Conservation (phyloP, 2,113 vertebrate genomes). For the Chloropsis cyanopogon region DNA sequence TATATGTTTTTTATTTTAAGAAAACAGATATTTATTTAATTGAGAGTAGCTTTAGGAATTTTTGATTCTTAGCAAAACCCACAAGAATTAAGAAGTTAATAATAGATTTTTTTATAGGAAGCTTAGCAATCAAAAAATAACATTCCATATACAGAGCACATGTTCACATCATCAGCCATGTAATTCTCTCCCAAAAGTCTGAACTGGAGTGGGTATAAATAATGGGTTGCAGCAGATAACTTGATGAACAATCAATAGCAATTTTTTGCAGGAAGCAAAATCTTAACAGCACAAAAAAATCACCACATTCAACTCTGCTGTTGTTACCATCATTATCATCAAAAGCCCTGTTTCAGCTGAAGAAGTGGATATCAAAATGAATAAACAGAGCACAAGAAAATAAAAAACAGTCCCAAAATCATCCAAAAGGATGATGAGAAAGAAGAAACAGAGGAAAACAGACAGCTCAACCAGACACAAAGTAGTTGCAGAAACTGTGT, state of each 20-base stretch:
- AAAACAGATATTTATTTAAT: neutral
- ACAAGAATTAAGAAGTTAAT: neutral
- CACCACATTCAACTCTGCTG: neutral
- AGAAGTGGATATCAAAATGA: neutral
- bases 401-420: neutral
- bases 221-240: slow-evolving; percentile 15
- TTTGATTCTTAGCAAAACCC: neutral
- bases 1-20: neutral
- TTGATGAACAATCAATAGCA: slow-evolving; percentile 60
- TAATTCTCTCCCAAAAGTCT: neutral
- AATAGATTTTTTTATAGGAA: neutral
- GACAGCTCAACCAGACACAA: neutral
- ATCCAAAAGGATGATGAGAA: neutral
- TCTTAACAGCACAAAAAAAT: neutral
- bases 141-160: neutral
- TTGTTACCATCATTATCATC: neutral
- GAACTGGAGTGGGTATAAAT: slow-evolving; percentile 3
- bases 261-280: slow-evolving; percentile 21
- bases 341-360: neutral
- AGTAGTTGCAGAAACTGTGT: neutral
- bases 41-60: neutral
- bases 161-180: slow-evolving; percentile 5
- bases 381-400: neutral
- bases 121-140: neutral
- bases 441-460: neutral